A percentile compares a stretch with the other conserved stretches of the same genome.
Evolutionary conservation across 2,797 vertebrate species (phyloP).

Genomic region (Sardinella longiceps): DNA sequence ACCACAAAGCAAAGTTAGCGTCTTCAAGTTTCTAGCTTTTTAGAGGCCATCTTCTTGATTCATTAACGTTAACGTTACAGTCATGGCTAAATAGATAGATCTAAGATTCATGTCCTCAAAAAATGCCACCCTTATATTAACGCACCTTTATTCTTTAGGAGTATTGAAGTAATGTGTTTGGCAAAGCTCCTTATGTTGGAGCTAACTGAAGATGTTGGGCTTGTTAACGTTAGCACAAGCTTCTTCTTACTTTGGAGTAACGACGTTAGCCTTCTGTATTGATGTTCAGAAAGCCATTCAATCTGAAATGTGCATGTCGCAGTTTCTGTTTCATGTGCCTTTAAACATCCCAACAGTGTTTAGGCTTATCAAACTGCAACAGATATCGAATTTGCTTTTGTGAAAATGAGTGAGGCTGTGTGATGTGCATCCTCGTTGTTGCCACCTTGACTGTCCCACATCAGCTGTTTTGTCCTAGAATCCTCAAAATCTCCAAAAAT

Average conservation of each 20-base stretch:
- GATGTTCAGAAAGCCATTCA: neutral
- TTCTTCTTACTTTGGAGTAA: neutral
- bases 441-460: neutral
- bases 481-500: neutral
- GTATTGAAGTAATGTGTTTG: neutral
- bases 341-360: neutral
- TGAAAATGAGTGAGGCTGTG: neutral
- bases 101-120: neutral
- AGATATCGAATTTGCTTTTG: neutral
- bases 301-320: neutral
- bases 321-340: neutral
- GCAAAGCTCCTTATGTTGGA: neutral
- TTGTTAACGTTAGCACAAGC: neutral
- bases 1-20: constrained; percentile 9
- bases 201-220: neutral
- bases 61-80: too few species aligned
- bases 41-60: neutral
- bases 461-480: neutral
- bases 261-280: neutral
- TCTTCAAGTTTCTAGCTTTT: neutral
- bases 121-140: neutral
- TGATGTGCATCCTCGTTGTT: neutral
- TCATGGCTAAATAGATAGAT: neutral
- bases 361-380: neutral
- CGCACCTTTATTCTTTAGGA: too few species aligned